These are phyloP conservation scores for Halictus ligatus DNA, from an alignment of 2,888 invertebrate genomes.

Conservation along the genomic window DNA sequence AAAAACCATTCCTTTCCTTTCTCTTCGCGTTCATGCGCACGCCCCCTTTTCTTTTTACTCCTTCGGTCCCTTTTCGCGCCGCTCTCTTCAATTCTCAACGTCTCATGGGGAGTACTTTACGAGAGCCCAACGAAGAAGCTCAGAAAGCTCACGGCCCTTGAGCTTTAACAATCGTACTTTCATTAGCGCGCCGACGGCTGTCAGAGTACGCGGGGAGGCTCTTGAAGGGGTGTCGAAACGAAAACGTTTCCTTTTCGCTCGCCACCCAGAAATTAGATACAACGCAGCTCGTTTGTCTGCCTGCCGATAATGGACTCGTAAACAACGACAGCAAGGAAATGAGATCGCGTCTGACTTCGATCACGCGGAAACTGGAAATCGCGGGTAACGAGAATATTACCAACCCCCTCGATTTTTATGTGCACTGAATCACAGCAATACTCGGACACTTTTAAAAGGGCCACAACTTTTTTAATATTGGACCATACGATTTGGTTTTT, in stretches of 20 bases:
- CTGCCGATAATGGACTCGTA: conserved; percentile 43
- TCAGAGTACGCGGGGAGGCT: conserved; percentile 49
- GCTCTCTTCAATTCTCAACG: conserved; percentile 63
- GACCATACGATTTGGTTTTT: neutral
- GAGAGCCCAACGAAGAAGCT: conserved; percentile 69
- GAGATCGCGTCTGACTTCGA: conserved; percentile 17
- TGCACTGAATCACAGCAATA: too few relatives aligned
- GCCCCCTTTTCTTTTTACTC: conserved; percentile 56
- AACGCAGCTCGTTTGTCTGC: conserved; percentile 44
- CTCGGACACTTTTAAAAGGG: neutral
- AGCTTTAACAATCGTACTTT: conserved; percentile 80
- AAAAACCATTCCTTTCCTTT: conserved; percentile 67
- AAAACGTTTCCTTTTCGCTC: conserved; percentile 67
- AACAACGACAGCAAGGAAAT: conserved; percentile 42
- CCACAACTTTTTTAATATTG: neutral
- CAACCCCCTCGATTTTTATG: conserved; percentile 1
- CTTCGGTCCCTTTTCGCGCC: conserved; percentile 60
- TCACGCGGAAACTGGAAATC: conserved; percentile 12
- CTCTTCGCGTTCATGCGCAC: conserved; percentile 33
- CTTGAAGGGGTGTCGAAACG: conserved; percentile 61
- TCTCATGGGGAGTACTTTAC: conserved; percentile 70
- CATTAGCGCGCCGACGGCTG: conserved; percentile 76
- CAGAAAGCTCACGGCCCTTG: conserved; percentile 74
- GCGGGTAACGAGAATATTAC: conserved; percentile 5
- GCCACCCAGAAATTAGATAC: conserved; percentile 63